phyloP scores from a whole-genome alignment of 2,888 invertebrate species.

The Craniophora ligustri region DNA sequence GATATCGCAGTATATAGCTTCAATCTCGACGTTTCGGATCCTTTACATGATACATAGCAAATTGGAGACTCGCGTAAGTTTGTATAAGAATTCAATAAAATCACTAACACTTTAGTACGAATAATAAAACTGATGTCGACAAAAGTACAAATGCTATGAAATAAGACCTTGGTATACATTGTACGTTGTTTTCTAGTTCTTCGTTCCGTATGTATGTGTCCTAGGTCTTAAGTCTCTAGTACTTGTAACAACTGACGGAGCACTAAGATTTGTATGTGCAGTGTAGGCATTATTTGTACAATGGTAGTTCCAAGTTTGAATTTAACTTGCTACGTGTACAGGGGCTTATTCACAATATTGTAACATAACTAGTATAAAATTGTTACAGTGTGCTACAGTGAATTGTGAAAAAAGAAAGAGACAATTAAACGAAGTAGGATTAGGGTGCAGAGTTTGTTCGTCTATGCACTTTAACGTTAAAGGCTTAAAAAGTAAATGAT shows the following conservation, averaged over 20 bases:
- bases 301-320: conserved; percentile 15
- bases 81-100: too few relatives aligned
- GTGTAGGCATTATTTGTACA: conserved; percentile 6
- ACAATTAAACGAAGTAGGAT: too few relatives aligned
- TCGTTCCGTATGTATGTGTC: background rate
- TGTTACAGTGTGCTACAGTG: too few relatives aligned
- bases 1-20: too few relatives aligned
- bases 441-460: too few relatives aligned
- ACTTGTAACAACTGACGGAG: conserved; percentile 10
- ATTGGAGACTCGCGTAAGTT: too few relatives aligned
- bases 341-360: background rate
- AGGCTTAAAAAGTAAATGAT: too few relatives aligned
- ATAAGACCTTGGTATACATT: conserved; percentile 5
- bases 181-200: background rate
- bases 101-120: too few relatives aligned
- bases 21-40: too few relatives aligned
- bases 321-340: conserved; percentile 24
- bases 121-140: conserved; percentile 1
- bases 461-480: too few relatives aligned
- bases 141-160: conserved; percentile 1
- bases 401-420: too few relatives aligned
- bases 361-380: background rate
- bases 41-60: too few relatives aligned
- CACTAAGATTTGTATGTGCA: conserved; percentile 7
- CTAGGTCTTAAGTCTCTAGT: conserved; percentile 7